phyloP scores from a whole-genome alignment of 2,113 vertebrate genomes.

The Atractosteus spatula region DNA sequence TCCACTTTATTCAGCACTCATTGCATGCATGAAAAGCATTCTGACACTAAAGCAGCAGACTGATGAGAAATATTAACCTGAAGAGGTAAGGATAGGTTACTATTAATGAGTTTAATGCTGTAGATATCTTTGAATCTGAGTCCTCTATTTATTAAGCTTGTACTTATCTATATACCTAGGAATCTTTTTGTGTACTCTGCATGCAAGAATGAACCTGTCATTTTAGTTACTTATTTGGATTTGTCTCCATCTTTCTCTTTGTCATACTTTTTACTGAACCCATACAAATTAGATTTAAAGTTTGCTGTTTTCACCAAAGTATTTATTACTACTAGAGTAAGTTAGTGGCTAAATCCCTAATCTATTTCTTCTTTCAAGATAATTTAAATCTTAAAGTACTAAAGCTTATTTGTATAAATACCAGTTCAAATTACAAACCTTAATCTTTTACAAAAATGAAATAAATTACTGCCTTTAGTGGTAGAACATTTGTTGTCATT shows the following conservation, averaged over 20 bases:
- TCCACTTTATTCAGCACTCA: constrained; percentile 51
- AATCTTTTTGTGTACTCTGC: constrained; percentile 61
- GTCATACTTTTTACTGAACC: constrained; percentile 28
- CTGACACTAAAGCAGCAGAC: constrained; percentile 66
- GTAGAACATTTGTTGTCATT: too few relatives aligned
- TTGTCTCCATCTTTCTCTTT: constrained; percentile 52
- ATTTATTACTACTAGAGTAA: too few relatives aligned
- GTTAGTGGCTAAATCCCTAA: too few relatives aligned
- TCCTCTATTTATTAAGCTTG: constrained; percentile 70
- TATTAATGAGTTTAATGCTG: constrained; percentile 62
- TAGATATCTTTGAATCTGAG: constrained; percentile 59
- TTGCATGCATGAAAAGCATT: constrained; percentile 56
- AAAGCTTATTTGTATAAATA: too few relatives aligned
- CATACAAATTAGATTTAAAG: constrained; percentile 20
- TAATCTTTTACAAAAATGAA: too few relatives aligned
- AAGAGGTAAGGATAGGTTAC: constrained; percentile 62
- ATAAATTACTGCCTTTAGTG: too few relatives aligned
- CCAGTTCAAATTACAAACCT: too few relatives aligned
- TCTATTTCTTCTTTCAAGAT: too few relatives aligned
- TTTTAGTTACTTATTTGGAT: constrained; percentile 62
- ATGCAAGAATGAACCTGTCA: constrained; percentile 67
- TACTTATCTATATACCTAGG: constrained; percentile 54
- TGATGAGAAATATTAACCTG: constrained; percentile 67
- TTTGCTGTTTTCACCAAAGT: background rate
- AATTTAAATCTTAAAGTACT: too few relatives aligned